Evolutionary conservation across 2,113 vertebrate species (phyloP).

Genomic region (Indicator maculatus): DNA sequence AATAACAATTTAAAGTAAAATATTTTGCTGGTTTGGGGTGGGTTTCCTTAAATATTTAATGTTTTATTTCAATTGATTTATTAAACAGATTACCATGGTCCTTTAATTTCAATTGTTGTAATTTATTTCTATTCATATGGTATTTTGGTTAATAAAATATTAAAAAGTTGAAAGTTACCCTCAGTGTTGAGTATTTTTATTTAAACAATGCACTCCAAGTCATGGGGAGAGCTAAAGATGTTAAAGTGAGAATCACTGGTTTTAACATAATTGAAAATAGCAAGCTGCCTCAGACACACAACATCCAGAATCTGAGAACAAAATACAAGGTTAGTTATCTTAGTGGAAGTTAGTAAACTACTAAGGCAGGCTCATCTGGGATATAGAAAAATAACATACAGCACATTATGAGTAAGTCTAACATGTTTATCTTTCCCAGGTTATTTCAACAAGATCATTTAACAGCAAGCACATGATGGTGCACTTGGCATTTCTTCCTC

Average conservation of each 20-base stretch:
- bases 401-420: background rate
- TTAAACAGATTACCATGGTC: background rate
- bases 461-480: background rate
- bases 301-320: background rate
- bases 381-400: background rate
- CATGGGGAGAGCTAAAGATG: background rate
- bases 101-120: conserved; percentile 8
- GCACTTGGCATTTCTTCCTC: background rate
- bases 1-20: background rate
- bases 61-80: background rate
- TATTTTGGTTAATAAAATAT: conserved; percentile 41
- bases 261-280: background rate
- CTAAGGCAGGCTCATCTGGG: background rate
- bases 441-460: background rate
- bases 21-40: background rate
- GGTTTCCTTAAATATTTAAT: background rate
- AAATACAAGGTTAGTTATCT: background rate
- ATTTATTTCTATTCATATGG: background rate
- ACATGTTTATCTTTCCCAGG: background rate
- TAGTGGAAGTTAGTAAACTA: background rate
- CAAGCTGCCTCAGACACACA: background rate
- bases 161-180: background rate
- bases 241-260: background rate
- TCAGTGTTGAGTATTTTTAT: background rate
- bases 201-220: background rate